These are phyloP conservation scores for Pao palembangensis DNA, from an alignment of 2,113 vertebrate genomes.

Conservation along the genomic window DNA sequence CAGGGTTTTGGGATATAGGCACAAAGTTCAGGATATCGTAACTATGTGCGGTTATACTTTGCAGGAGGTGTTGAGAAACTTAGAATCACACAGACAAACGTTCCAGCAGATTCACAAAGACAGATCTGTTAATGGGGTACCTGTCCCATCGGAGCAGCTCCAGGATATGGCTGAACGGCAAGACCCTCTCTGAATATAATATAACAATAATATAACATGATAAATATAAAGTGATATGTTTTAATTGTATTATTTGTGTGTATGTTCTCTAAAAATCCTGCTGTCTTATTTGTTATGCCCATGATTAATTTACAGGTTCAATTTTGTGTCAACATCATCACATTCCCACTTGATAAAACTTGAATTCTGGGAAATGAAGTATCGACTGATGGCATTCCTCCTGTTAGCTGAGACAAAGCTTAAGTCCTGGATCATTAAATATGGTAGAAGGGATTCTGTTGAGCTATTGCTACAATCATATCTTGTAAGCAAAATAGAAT, in stretches of 20 bases:
- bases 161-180: constrained; percentile 97
- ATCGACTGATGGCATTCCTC: constrained; percentile 91
- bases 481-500: constrained; percentile 75
- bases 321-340: constrained; percentile 89
- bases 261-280: neutral
- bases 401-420: constrained; percentile 95
- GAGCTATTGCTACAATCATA: constrained; percentile 92
- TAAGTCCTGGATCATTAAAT: constrained; percentile 98
- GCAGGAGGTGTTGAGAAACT: constrained; percentile 89
- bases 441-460: constrained; percentile 91
- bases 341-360: constrained; percentile 92
- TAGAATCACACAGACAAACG: constrained; percentile 89
- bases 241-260: neutral
- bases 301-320: constrained; percentile 80
- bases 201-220: too few relatives aligned
- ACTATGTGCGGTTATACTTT: constrained; percentile 36
- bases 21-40: neutral
- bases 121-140: constrained; percentile 90
- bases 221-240: neutral
- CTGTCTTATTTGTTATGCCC: constrained; percentile 2
- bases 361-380: constrained; percentile 98
- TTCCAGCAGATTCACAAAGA: constrained; percentile 93
- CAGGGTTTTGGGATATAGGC: neutral
- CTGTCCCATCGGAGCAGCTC: constrained; percentile 91
- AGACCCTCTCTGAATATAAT: neutral